phyloP scores from a whole-genome alignment of 2,888 invertebrate species.

The Notodonta dromedarius region DNA sequence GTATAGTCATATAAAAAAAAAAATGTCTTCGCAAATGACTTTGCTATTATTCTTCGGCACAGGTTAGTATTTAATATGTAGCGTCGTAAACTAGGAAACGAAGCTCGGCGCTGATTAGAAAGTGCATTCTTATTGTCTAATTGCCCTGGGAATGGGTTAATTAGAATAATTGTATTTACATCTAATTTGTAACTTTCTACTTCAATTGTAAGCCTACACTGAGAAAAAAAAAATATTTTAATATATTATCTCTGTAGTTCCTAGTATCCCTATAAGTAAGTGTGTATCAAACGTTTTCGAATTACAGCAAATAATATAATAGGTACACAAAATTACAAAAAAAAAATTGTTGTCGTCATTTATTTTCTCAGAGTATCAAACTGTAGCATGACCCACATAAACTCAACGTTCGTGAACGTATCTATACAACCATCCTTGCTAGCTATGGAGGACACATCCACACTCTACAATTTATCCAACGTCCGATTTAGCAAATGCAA shows the following conservation, averaged over 20 bases:
- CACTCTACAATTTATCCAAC: neutral
- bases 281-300: no score
- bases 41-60: neutral
- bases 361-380: no score
- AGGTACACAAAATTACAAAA: no score
- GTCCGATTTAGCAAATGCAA: constrained; percentile 9
- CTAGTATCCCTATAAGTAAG: no score
- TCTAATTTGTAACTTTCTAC: neutral
- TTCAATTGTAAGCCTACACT: neutral
- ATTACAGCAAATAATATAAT: no score
- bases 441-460: neutral
- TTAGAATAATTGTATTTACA: neutral
- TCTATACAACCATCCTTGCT: no score
- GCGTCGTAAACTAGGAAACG: constrained; percentile 16
- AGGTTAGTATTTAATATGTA: constrained; percentile 8
- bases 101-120: constrained; percentile 12
- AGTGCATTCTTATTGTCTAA: constrained; percentile 19
- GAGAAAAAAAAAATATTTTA: no score
- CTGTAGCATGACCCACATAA: no score
- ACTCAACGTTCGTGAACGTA: no score
- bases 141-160: constrained; percentile 14
- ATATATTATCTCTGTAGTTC: no score
- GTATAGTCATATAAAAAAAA: no score
- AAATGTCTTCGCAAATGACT: neutral
- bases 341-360: no score